phyloP scores from a whole-genome alignment of 2,797 vertebrate genomes.

The Sylvilagus floridanus region DNA sequence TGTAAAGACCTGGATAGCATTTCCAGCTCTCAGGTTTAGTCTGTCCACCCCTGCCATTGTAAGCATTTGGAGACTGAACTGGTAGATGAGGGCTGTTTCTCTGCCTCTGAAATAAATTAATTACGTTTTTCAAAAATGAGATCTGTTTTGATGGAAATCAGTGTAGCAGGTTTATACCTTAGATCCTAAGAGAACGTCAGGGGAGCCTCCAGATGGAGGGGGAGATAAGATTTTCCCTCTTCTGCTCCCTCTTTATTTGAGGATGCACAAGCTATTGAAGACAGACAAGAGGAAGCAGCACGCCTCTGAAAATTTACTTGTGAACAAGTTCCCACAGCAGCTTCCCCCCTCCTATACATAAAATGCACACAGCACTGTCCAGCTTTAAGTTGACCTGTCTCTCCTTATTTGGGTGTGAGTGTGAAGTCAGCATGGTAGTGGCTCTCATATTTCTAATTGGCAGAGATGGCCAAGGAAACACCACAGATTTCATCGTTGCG shows the following conservation, averaged over 20 bases:
- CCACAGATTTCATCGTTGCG: slow-evolving; percentile 14
- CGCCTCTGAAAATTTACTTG: neutral
- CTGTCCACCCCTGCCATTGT: no score
- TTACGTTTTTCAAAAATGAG: neutral
- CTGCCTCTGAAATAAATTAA: no score
- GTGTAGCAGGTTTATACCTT: neutral
- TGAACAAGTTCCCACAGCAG: neutral
- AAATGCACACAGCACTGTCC: neutral
- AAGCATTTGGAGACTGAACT: no score
- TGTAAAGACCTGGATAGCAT: no score
- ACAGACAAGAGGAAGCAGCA: neutral
- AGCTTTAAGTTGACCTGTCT: neutral
- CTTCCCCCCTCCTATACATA: neutral
- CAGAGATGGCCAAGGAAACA: slow-evolving; percentile 24
- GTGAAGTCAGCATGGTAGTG: neutral
- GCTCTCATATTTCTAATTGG: slow-evolving; percentile 65
- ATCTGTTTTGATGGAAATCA: neutral
- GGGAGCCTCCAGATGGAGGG: neutral
- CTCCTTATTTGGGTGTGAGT: slow-evolving; percentile 23
- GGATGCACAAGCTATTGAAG: neutral
- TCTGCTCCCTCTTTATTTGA: neutral
- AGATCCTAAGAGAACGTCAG: neutral
- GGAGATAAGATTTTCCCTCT: neutral
- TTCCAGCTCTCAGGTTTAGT: no score
- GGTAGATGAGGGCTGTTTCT: no score